Base-by-base conservation (phyloP, 2,113 vertebrate genomes). In the Geococcyx californianus region DNA sequence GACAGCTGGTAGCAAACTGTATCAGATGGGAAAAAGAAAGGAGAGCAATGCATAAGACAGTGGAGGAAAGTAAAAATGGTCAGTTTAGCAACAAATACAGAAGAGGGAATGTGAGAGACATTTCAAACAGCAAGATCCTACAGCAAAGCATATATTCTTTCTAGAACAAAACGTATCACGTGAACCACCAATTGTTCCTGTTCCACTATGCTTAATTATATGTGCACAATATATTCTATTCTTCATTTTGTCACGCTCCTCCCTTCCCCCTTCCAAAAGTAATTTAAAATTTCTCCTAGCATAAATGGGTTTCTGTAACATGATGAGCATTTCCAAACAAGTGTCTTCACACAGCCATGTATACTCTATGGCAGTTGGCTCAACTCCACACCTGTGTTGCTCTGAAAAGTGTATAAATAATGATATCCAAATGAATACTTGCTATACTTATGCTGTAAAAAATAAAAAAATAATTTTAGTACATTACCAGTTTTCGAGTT, bases 401-500 rank as follows among this genome's bases (percentile, higher is more conserved):
- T 59, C 9, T 64, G 56, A 87, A 60, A 77, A 91, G 86, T 21
- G 10, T 1, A 4, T 9, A 62, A 90, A 63, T 45, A 40, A 75
- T 0, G 2, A 52, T 8, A 69, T 3, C 6, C 20, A 84, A 84
- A 67, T 33, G 38, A 45, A 3, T 47, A 72, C 29, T 85, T 59
- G 14, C 69, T 70, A 28, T 11, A 40, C 55, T 58, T 78, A 63
- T 29, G 16, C 23, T 47, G 67, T 72, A 42, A 78, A 70, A 49
- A 19, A 14, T 9, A 60, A 68, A 66, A 28, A 28, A 20, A 21
- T 40, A 67, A 42, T n/a, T 56, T 92, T 38, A 80, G 42, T 49
- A 82, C 5, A 9, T 95, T 97, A 99, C 98, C 98, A 98, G 97
- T 97, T 98, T 98, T 75, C 98, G 96, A 78, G 97, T 85, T 78